Conservation (phyloP, 2,113 vertebrate genomes). For the Chaetodon trifascialis region DNA sequence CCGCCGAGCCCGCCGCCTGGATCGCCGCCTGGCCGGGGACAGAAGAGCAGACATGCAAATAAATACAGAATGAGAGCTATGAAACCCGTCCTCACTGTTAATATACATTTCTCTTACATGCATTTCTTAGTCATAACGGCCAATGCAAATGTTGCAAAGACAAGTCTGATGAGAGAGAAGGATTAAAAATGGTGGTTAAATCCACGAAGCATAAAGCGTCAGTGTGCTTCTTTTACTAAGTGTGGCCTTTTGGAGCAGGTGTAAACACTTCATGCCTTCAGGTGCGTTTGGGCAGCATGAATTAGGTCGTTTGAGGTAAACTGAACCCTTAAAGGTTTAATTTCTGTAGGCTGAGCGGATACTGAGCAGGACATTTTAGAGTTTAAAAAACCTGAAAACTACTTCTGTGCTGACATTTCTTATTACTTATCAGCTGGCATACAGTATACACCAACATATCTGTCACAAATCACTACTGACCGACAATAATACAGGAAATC, state of each 20-base stretch:
- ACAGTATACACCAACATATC: not conserved
- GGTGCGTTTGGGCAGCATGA: not conserved
- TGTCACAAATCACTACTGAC: too few species aligned
- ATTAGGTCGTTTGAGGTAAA: not conserved
- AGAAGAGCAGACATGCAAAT: not conserved
- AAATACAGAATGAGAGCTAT: not conserved
- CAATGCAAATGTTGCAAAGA: not conserved
- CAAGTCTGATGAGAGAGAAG: not conserved
- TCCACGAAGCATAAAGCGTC: too few species aligned
- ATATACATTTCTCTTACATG: not conserved
- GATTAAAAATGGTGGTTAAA: too few species aligned
- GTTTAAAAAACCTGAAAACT: not conserved
- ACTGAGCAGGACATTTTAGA: not conserved
- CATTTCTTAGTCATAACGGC: not conserved
- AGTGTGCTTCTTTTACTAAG: not conserved
- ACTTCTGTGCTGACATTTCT: not conserved
- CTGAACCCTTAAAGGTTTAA: too few species aligned
- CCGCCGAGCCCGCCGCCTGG: slow-evolving; percentile 88
- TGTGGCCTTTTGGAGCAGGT: not conserved
- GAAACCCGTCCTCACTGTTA: not conserved
- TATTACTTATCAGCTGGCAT: not conserved
- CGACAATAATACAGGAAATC: too few species aligned
- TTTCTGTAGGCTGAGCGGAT: too few species aligned
- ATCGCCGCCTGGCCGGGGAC: slow-evolving; percentile 86
- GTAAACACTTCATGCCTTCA: not conserved